phyloP scores from a whole-genome alignment of 2,888 invertebrate species.

The Villa cingulata region DNA sequence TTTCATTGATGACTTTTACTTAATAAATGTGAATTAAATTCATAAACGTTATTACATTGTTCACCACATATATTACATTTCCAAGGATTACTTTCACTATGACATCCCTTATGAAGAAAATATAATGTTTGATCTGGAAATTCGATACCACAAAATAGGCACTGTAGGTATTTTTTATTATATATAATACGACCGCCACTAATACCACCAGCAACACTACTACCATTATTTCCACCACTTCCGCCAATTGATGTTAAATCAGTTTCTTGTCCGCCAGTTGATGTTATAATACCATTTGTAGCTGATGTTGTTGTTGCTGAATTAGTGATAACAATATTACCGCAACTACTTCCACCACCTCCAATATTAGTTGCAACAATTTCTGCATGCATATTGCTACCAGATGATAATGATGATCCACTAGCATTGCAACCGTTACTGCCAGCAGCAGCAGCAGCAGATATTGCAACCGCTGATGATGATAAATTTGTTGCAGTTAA shows the following conservation, averaged over 20 bases:
- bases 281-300: slow-evolving; percentile 53
- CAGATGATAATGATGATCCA: background rate
- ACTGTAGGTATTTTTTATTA: slow-evolving; percentile 51
- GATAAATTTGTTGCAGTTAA: slow-evolving; percentile 25
- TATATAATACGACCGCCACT: too few species aligned
- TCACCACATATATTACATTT: slow-evolving; percentile 97
- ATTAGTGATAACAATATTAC: slow-evolving; percentile 30
- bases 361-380: slow-evolving; percentile 15
- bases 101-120: slow-evolving; percentile 95
- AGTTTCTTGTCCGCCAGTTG: slow-evolving; percentile 49
- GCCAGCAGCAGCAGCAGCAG: slow-evolving; percentile 55
- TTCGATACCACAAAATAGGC: slow-evolving; percentile 83
- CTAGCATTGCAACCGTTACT: too few species aligned
- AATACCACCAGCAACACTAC: too few species aligned
- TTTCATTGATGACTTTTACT: slow-evolving; percentile 78
- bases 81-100: slow-evolving; percentile 92
- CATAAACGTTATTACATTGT: slow-evolving; percentile 87
- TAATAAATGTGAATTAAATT: slow-evolving; percentile 90
- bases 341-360: slow-evolving; percentile 13
- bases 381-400: background rate
- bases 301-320: slow-evolving; percentile 40
- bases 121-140: slow-evolving; percentile 94
- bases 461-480: slow-evolving; percentile 45
- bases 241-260: slow-evolving; percentile 33
- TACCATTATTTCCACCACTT: slow-evolving; percentile 24